Base-by-base conservation (phyloP, 2,888 invertebrate species). In the Ectropis crepuscularia region DNA sequence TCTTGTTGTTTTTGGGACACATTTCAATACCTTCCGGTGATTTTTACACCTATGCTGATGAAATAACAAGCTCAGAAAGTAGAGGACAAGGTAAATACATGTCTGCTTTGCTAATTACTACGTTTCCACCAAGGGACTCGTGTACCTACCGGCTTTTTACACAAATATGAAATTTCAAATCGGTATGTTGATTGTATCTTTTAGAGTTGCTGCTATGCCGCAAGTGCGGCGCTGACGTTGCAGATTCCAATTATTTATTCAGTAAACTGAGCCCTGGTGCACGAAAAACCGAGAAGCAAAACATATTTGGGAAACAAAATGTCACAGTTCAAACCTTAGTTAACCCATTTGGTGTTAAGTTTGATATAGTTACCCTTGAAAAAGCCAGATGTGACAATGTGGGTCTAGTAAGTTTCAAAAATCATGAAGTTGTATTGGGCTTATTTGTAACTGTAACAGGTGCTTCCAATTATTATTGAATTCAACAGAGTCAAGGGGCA, bases 211-310 rank as follows among this genome's bases (percentile, higher is more conserved):
- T 95, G 54, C 77, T 94, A 39, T 95, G 95, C 76, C 93, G 94
- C 37, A 88, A 92, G 78, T 95, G 94, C 78, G 95, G 95, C 12
- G 90, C 91, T 70, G 94, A 94, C 78, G 83, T 94, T 69, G 94
- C 93, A 2, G 93, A 94, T 73, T 89, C 93, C 11, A 82, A 89
- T 80, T 92, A 94, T 74, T 77, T 95, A 70, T 86, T 93, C 55
- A 93, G 83, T 74, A 90, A 93, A 76, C 72, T 83, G 60, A 94
- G 94, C 74, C 92, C 94, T 16, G 88, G 92, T 43, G 90, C 94
- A 55, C 75, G 78, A 43, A 87, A 89, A 65, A 80, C 79, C 53
- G 85, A 87, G 50, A 93, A 94, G 74, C 89, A 92, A 73, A 92
- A 93, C 63, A 68, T 94, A 67, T 94, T 94, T 85, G 93, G 94